phyloP scores from a whole-genome alignment of 2,113 vertebrate species.

The Entelurus aequoreus region DNA sequence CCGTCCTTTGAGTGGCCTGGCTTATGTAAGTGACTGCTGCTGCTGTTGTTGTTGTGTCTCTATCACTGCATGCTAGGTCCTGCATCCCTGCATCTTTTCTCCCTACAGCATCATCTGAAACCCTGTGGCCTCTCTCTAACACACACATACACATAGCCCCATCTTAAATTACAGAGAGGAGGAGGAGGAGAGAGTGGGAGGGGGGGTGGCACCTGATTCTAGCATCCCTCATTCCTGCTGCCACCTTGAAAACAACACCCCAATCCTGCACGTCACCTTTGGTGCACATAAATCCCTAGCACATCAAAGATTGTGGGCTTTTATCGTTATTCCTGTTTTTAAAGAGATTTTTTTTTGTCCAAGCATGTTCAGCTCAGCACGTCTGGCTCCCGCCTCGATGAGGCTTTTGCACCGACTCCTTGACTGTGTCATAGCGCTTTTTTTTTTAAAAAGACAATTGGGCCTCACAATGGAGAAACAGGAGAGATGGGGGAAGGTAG shows the following conservation, averaged over 20 bases:
- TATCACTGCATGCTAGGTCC: constrained; percentile 18
- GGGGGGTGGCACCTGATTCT: constrained; percentile 22
- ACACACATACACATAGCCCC: constrained; percentile 28
- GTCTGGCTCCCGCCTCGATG: constrained; percentile 26
- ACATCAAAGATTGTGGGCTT: constrained; percentile 8
- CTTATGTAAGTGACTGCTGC: constrained; percentile 62
- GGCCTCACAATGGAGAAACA: constrained; percentile 51
- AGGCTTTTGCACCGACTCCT: constrained; percentile 49
- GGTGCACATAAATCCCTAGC: not conserved
- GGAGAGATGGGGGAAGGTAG: constrained; percentile 35
- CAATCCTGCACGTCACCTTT: constrained; percentile 35
- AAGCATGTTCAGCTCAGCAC: constrained; percentile 26
- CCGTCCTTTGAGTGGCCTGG: constrained; percentile 58
- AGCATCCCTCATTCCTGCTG: constrained; percentile 55
- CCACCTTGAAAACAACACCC: constrained; percentile 70
- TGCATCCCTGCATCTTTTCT: constrained; percentile 48
- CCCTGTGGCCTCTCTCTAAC: constrained; percentile 14
- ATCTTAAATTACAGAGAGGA: constrained; percentile 32
- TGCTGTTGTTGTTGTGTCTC: constrained; percentile 35
- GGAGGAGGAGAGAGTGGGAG: constrained; percentile 3
- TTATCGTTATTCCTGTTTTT: constrained; percentile 18
- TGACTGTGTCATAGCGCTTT: constrained; percentile 56
- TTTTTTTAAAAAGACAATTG: constrained; percentile 25
- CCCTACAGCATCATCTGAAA: constrained; percentile 44
- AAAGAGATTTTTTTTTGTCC: constrained; percentile 46